Evolutionary conservation across 2,797 vertebrate genomes (phyloP).

Genomic region (Anguilla pacifica): DNA sequence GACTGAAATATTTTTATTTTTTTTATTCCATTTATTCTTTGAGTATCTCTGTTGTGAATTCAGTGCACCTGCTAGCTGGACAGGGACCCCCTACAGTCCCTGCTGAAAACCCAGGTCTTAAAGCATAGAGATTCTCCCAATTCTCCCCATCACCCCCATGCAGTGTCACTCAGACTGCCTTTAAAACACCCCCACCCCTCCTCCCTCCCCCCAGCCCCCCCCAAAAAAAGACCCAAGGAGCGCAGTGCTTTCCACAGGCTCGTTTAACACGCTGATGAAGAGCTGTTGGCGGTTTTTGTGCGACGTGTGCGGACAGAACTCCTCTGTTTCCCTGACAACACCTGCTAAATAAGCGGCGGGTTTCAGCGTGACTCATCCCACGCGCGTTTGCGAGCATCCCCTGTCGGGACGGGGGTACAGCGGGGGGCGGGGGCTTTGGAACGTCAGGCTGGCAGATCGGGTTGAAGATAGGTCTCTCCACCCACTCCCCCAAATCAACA

Average conservation of each 20-base stretch:
- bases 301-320: background rate
- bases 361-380: background rate
- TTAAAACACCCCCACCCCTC: background rate
- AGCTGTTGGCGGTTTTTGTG: constrained; percentile 32
- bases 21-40: background rate
- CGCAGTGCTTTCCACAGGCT: constrained; percentile 32
- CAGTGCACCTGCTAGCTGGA: too few species aligned
- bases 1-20: background rate
- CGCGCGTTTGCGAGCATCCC: background rate
- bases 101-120: background rate
- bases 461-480: background rate
- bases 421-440: background rate
- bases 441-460: background rate
- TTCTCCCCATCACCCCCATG: background rate
- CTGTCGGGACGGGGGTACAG: background rate
- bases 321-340: constrained; percentile 31
- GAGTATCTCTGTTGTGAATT: background rate
- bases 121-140: background rate
- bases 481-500: background rate
- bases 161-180: background rate
- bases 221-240: background rate
- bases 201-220: too few species aligned
- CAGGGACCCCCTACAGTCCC: background rate
- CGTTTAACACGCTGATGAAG: constrained; percentile 55
- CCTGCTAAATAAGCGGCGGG: constrained; percentile 15